Conservation (phyloP, 2,113 vertebrate species). For the Desmodus rotundus region DNA sequence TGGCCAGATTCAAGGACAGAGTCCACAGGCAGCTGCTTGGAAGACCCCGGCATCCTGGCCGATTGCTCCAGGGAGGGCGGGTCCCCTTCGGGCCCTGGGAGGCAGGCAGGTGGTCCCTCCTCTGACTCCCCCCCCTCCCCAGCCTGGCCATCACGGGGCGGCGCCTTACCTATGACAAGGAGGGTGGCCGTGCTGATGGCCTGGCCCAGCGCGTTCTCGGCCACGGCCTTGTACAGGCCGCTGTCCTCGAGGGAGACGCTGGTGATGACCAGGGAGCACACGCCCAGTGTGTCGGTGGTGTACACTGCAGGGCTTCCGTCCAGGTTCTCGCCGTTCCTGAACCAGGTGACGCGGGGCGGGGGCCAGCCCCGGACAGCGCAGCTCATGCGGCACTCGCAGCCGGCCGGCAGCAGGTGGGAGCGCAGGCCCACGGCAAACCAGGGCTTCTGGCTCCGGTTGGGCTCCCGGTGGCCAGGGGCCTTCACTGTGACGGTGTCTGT, state of each 20-base stretch:
- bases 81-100: too few relatives aligned
- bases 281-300: conserved; percentile 85
- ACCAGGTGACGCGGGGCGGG: conserved; percentile 86
- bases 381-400: conserved; percentile 90
- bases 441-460: conserved; percentile 80
- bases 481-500: conserved; percentile 80
- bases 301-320: conserved; percentile 80
- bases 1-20: background rate
- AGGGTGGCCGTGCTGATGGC: conserved; percentile 83
- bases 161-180: conserved; percentile 81
- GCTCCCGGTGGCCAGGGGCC: conserved; percentile 69
- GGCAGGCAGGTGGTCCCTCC: background rate
- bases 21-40: accelerated
- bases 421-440: conserved; percentile 85
- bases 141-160: background rate
- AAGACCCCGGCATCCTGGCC: too few relatives aligned
- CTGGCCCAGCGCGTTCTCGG: conserved; percentile 83
- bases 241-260: conserved; percentile 80
- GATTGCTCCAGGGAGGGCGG: background rate
- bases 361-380: conserved; percentile 89
- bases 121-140: accelerated
- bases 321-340: conserved; percentile 83
- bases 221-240: conserved; percentile 84
- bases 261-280: conserved; percentile 89
- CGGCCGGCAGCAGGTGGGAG: conserved; percentile 82